Conservation (phyloP, 2,113 vertebrate genomes). For the Gymnorhina tibicen region DNA sequence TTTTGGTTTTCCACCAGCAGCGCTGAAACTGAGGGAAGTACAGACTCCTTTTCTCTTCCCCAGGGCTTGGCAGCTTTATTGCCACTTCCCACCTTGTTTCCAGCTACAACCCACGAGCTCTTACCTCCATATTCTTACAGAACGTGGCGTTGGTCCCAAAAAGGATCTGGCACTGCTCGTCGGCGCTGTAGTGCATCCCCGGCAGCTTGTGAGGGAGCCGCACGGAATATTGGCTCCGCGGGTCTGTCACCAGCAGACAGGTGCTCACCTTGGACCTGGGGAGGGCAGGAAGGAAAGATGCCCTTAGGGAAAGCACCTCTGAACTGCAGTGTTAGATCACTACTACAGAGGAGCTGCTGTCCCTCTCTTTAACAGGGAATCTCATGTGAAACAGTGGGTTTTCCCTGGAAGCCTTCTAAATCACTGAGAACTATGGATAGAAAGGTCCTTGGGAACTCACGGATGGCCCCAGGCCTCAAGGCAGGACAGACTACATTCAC, state of each 20-base stretch:
- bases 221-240: constrained; percentile 79
- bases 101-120: not conserved
- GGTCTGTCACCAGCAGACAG: constrained; percentile 88
- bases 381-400: not conserved
- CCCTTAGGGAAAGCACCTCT: not conserved
- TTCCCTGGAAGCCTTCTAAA: not conserved
- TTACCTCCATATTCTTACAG: constrained; percentile 96
- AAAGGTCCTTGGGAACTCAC: not conserved
- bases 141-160: constrained; percentile 96
- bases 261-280: constrained; percentile 91
- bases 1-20: not conserved
- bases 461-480: not conserved
- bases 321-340: not conserved
- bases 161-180: constrained; percentile 96
- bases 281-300: not conserved
- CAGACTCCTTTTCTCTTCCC: not conserved
- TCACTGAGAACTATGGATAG: not conserved
- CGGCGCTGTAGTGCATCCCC: constrained; percentile 95
- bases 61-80: not conserved
- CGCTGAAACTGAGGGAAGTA: not conserved
- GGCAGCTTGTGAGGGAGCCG: constrained; percentile 91
- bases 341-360: not conserved
- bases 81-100: not conserved
- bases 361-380: not conserved
- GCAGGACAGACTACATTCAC: not conserved